A percentile compares a stretch with the other conserved stretches of the same genome.
phyloP scores from a whole-genome alignment of 2,113 vertebrate genomes.

The Malurus melanocephalus region DNA sequence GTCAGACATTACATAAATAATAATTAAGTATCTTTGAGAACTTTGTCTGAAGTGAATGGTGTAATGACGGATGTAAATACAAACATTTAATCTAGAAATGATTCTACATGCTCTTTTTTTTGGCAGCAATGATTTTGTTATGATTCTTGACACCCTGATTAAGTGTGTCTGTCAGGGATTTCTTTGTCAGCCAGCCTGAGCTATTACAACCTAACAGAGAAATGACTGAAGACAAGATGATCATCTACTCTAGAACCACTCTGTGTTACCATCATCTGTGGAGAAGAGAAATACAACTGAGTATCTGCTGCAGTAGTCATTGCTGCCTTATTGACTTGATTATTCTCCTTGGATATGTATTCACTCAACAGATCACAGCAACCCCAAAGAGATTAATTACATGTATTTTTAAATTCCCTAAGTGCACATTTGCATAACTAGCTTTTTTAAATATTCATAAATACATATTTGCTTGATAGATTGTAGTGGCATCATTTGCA shows the following conservation, averaged over 20 bases:
- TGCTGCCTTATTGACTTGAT: conserved; percentile 32
- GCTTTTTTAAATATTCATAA: conserved; percentile 66
- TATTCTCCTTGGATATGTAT: conserved; percentile 55
- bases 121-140: not conserved
- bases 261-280: not conserved
- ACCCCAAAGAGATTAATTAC: conserved; percentile 58
- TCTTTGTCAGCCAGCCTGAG: not conserved
- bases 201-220: not conserved
- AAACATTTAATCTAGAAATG: not conserved
- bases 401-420: conserved; percentile 64
- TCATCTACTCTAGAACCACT: not conserved
- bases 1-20: not conserved
- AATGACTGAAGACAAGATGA: not conserved
- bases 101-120: not conserved
- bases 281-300: not conserved
- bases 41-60: not conserved
- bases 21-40: not conserved
- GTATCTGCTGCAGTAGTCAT: not conserved
- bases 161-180: not conserved
- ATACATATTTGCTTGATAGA: conserved; percentile 65
- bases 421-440: conserved; percentile 65
- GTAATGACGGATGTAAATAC: not conserved
- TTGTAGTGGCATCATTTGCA: conserved; percentile 50
- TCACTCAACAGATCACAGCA: conserved; percentile 57
- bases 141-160: not conserved